Evolutionary conservation across 2,113 vertebrate species (phyloP).

Genomic region (Thunnus maccoyii): DNA sequence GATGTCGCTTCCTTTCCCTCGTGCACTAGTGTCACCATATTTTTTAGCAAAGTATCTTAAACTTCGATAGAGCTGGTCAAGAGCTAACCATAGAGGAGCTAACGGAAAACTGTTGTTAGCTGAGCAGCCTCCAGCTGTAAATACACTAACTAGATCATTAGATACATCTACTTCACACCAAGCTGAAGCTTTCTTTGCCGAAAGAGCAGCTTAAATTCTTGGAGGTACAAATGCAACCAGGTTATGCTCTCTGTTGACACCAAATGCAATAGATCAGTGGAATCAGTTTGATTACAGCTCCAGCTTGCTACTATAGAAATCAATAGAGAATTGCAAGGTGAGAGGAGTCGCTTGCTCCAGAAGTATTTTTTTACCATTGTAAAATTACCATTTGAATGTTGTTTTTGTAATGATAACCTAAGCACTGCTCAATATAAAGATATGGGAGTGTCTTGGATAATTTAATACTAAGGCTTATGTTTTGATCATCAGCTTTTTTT

Average conservation of each 20-base stretch:
- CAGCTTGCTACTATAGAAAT: too few species aligned
- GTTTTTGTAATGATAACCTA: too few species aligned
- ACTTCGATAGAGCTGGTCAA: background rate
- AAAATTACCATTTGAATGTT: too few species aligned
- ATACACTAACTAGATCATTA: background rate
- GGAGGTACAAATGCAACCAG: too few species aligned
- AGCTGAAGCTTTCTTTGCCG: background rate
- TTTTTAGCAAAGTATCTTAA: background rate
- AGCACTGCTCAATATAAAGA: too few species aligned
- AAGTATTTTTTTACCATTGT: too few species aligned
- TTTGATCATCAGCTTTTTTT: background rate
- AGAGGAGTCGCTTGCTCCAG: too few species aligned
- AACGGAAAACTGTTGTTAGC: background rate
- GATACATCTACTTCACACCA: background rate
- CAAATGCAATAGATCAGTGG: too few species aligned
- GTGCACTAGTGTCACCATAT: background rate
- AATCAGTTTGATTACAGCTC: too few species aligned
- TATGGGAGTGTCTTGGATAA: too few species aligned
- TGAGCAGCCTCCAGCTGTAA: background rate
- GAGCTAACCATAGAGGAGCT: background rate
- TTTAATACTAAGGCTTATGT: background rate
- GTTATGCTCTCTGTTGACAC: too few species aligned
- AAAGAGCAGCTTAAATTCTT: background rate
- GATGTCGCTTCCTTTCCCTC: background rate
- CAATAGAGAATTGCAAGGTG: too few species aligned